Evolutionary conservation across 30 jellyfish, hydroid and myxozoan genomes (phyloP).

Genomic region (Sanderia malayensis): DNA sequence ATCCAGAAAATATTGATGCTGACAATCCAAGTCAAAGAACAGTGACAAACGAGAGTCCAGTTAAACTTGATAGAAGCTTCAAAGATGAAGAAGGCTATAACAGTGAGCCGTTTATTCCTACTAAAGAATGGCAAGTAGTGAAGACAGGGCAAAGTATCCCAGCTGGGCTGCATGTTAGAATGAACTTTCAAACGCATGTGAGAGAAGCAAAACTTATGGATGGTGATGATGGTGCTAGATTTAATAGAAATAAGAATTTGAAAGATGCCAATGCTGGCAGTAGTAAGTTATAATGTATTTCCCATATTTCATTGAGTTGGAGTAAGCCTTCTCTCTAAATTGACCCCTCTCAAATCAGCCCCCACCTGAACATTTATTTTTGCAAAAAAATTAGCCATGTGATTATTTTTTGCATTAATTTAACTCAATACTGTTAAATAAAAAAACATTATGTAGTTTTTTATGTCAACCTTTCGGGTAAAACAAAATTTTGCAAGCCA

Average conservation of each 20-base stretch:
- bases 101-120: slow-evolving; percentile 81
- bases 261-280: too few relatives aligned
- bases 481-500: too few relatives aligned
- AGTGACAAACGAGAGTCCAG: slow-evolving; percentile 31
- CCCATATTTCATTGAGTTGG: too few relatives aligned
- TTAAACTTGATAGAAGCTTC: slow-evolving; percentile 21
- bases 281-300: too few relatives aligned
- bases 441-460: too few relatives aligned
- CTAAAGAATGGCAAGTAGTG: slow-evolving; percentile 91
- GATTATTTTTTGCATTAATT: too few relatives aligned
- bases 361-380: too few relatives aligned
- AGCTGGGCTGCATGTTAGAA: slow-evolving; percentile 91
- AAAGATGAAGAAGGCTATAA: slow-evolving; percentile 23
- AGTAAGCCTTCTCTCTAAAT: too few relatives aligned
- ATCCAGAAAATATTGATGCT: slow-evolving; percentile 3
- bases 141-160: slow-evolving; percentile 89
- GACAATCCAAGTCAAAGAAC: background rate
- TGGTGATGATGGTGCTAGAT: slow-evolving; percentile 71
- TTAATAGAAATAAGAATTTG: background rate
- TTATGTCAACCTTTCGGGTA: too few relatives aligned
- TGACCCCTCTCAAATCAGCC: too few relatives aligned
- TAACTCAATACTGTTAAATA: too few relatives aligned
- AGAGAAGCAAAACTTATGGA: slow-evolving; percentile 93
- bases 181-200: slow-evolving; percentile 82
- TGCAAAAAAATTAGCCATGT: too few relatives aligned